Percentiles rank a stretch among this genome's conserved stretches.
Conservation (phyloP, 2,888 invertebrate genomes). For the Pristionchus mayeri region DNA sequence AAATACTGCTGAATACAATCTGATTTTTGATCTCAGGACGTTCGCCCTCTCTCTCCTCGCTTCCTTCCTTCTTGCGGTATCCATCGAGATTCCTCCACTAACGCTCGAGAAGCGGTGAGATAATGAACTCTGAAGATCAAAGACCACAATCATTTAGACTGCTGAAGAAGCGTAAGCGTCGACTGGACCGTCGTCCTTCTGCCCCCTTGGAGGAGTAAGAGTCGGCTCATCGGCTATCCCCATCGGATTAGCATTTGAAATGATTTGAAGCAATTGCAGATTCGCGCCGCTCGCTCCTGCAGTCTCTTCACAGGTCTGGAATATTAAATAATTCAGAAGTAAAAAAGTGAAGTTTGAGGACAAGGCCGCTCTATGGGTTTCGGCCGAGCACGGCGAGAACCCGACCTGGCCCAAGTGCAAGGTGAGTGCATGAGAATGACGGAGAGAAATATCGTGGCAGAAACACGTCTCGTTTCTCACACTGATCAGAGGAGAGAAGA, state of each 20-base stretch:
- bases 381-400: slow-evolving; percentile 4
- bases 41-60: slow-evolving; percentile 52
- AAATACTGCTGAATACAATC: neutral
- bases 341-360: too few relatives aligned
- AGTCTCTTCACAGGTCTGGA: neutral
- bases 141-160: neutral
- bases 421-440: neutral
- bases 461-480: neutral
- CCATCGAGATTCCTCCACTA: slow-evolving; percentile 52
- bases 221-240: neutral
- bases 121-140: neutral
- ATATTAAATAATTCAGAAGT: too few relatives aligned
- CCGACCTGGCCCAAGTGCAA: slow-evolving; percentile 11
- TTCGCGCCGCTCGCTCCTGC: slow-evolving; percentile 13
- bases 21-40: slow-evolving; percentile 43
- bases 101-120: slow-evolving; percentile 36
- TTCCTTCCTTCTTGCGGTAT: slow-evolving; percentile 57
- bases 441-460: neutral
- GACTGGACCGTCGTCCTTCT: neutral
- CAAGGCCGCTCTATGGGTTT: slow-evolving; percentile 30
- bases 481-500: neutral
- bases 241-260: too few relatives aligned
- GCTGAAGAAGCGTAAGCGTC: slow-evolving; percentile 3
- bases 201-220: slow-evolving; percentile 3
- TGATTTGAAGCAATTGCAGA: too few relatives aligned